Evolutionary conservation across 1,140 invertebrate genomes (phyloP).

Genomic region (Chionoecetes opilio): DNA sequence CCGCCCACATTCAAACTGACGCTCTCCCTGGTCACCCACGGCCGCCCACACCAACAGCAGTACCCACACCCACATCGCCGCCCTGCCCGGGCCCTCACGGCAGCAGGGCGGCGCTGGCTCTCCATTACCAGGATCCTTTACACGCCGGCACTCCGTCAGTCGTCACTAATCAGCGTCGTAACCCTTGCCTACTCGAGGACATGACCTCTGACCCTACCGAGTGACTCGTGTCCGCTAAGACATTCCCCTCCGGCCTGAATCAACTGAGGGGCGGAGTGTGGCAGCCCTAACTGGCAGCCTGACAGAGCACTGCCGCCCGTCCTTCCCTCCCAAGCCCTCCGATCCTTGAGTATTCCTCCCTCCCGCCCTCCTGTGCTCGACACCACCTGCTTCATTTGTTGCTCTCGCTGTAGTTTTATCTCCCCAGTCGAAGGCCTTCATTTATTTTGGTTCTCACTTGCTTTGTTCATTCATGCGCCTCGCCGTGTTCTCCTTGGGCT

Average conservation of each 20-base stretch:
- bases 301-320: not conserved
- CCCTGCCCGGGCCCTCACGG: not conserved
- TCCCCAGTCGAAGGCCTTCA: not conserved
- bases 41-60: not conserved
- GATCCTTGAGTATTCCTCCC: not conserved
- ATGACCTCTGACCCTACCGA: conserved; percentile 13
- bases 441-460: not conserved
- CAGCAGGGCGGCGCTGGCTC: not conserved
- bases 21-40: not conserved
- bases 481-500: not conserved
- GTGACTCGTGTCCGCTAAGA: not conserved
- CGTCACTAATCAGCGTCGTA: conserved; percentile 38
- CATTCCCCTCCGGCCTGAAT: conserved; percentile 18
- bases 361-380: not conserved
- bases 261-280: not conserved
- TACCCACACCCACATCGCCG: not conserved
- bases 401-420: not conserved
- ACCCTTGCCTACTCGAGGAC: conserved; percentile 1
- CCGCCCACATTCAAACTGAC: not conserved
- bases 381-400: not conserved
- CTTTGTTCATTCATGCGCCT: not conserved
- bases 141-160: not conserved
- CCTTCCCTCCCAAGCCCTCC: not conserved
- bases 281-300: not conserved
- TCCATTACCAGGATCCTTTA: conserved; percentile 36